Percentiles rank a stretch among this genome's conserved stretches.
These are phyloP conservation scores for Festucalex cinctus DNA, from an alignment of 2,113 vertebrate genomes.

Conservation along the genomic window DNA sequence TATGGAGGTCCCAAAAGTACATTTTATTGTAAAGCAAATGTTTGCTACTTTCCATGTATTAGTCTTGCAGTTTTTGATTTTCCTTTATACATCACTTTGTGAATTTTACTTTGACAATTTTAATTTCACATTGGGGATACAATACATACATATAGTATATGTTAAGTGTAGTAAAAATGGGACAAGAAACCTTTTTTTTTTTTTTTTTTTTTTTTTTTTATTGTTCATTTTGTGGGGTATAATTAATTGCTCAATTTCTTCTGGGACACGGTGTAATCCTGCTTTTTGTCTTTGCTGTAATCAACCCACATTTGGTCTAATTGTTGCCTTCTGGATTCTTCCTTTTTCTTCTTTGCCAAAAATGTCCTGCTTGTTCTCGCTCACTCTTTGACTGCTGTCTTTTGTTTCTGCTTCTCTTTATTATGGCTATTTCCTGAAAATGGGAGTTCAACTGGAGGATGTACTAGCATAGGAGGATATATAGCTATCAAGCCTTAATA, in stretches of 20 bases:
- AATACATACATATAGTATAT: not conserved
- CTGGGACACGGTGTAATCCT: constrained; percentile 49
- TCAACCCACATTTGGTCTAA: constrained; percentile 55
- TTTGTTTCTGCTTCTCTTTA: constrained; percentile 22
- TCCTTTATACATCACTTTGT: too few relatives aligned
- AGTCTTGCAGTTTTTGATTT: too few relatives aligned
- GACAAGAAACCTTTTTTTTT: too few relatives aligned
- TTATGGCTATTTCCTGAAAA: constrained; percentile 1
- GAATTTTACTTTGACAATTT: too few relatives aligned
- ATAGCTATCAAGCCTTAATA: not conserved
- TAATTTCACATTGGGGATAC: too few relatives aligned
- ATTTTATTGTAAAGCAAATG: too few relatives aligned
- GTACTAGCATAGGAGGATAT: not conserved
- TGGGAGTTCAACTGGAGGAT: not conserved
- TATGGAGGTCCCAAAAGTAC: too few relatives aligned
- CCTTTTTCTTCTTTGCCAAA: constrained; percentile 18
- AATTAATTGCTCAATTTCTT: constrained; percentile 64
- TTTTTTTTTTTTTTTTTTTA: too few relatives aligned
- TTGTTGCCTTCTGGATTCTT: constrained; percentile 49
- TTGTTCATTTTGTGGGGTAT: constrained; percentile 49
- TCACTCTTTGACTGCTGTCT: constrained; percentile 11
- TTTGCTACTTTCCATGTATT: too few relatives aligned
- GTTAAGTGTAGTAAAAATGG: constrained; percentile 10
- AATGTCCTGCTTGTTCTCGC: not conserved
- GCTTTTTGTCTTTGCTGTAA: constrained; percentile 49